Percentiles rank a stretch among this genome's conserved stretches.
These are phyloP conservation scores for Ptychodera flava DNA, from an alignment of 35 echinoderm and acorn worm species.

Conservation along the genomic window DNA sequence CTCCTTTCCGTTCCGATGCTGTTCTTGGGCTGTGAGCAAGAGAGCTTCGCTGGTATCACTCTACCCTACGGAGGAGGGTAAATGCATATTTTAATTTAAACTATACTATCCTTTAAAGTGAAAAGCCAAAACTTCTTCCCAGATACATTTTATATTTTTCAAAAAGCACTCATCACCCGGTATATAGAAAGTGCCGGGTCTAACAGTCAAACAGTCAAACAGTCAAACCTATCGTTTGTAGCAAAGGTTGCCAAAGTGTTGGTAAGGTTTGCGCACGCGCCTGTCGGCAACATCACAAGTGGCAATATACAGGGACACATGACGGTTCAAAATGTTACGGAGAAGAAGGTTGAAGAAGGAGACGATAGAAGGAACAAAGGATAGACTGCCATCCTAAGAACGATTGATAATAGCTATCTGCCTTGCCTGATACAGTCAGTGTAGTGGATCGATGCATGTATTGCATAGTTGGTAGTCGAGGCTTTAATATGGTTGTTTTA, in stretches of 20 bases:
- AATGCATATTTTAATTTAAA: background rate
- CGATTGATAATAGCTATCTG: too few species aligned
- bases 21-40: background rate
- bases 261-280: too few species aligned
- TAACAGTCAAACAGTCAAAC: background rate
- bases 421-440: too few species aligned
- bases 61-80: background rate
- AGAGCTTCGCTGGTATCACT: background rate
- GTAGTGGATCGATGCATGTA: background rate
- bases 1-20: background rate
- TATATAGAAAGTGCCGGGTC: background rate
- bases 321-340: too few species aligned
- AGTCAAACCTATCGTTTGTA: background rate
- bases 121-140: too few species aligned
- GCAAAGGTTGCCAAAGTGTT: too few species aligned
- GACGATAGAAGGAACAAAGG: too few species aligned
- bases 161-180: background rate
- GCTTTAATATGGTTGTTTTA: background rate
- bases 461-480: background rate
- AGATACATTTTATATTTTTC: too few species aligned
- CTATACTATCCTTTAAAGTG: background rate
- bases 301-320: too few species aligned
- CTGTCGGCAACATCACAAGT: too few species aligned
- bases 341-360: too few species aligned
- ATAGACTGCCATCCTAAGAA: too few species aligned